Conservation (phyloP, 2,113 vertebrate species). For the Cygnus buccinator region DNA sequence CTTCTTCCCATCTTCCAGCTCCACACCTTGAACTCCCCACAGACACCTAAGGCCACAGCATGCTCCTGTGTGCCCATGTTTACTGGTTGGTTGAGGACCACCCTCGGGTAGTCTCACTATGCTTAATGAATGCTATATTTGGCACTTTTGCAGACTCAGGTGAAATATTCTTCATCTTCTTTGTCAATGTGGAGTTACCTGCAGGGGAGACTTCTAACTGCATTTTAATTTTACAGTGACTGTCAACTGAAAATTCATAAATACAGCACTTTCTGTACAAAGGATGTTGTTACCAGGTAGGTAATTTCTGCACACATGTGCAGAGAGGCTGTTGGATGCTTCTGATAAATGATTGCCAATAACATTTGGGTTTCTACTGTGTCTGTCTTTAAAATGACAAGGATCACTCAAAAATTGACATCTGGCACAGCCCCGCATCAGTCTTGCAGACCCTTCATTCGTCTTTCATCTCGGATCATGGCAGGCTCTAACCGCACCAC, state of each 20-base stretch:
- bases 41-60: neutral
- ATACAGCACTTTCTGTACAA: neutral
- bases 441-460: neutral
- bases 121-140: neutral
- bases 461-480: slow-evolving; percentile 36
- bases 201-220: neutral
- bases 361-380: slow-evolving; percentile 11
- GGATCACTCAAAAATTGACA: slow-evolving; percentile 4
- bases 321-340: slow-evolving; percentile 30
- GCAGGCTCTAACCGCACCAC: neutral
- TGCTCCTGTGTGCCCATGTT: neutral
- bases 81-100: neutral
- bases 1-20: neutral
- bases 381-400: slow-evolving; percentile 46
- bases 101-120: fast-evolving
- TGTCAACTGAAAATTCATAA: slow-evolving; percentile 2
- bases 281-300: slow-evolving; percentile 44
- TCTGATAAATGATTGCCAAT: slow-evolving; percentile 18
- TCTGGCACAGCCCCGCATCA: slow-evolving; percentile 38
- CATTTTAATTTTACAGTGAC: neutral
- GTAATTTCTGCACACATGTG: slow-evolving; percentile 33
- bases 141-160: neutral
- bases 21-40: fast-evolving
- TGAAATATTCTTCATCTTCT: slow-evolving; percentile 23
- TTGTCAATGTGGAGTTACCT: neutral